Evolutionary conservation across 2,797 vertebrate species (phyloP).

Genomic region (Otus scops): DNA sequence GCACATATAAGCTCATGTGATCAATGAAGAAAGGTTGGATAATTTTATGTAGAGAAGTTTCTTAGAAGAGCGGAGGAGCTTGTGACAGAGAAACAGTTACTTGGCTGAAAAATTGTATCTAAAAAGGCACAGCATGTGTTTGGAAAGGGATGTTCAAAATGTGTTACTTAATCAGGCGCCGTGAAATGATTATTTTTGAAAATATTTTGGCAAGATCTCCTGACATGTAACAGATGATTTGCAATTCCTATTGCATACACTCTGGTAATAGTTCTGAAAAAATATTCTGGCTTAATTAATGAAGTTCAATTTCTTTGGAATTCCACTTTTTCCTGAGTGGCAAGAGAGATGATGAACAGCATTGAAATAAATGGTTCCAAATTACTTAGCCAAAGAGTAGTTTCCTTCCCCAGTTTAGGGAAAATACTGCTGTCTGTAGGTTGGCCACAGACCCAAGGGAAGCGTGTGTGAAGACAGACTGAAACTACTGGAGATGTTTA

Average conservation of each 20-base stretch:
- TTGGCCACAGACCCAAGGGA: background rate
- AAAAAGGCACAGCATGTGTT: background rate
- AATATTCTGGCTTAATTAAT: background rate
- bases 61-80: background rate
- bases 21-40: background rate
- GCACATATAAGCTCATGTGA: background rate
- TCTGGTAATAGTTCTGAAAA: background rate
- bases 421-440: background rate
- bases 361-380: background rate
- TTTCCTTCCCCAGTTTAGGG: background rate
- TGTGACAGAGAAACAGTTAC: background rate
- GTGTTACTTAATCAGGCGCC: background rate
- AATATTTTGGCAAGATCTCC: constrained; percentile 28
- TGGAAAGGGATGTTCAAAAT: background rate
- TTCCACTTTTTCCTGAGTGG: background rate
- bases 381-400: background rate
- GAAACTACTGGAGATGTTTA: background rate
- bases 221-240: background rate
- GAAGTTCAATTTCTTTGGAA: background rate
- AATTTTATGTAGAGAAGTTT: background rate
- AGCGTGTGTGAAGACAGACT: background rate
- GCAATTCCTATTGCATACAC: background rate
- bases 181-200: constrained; percentile 12
- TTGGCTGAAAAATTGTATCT: background rate
- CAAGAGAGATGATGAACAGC: background rate